Base-by-base conservation (phyloP, 1,140 invertebrate species). In the Gonatopus flavifemur region DNA sequence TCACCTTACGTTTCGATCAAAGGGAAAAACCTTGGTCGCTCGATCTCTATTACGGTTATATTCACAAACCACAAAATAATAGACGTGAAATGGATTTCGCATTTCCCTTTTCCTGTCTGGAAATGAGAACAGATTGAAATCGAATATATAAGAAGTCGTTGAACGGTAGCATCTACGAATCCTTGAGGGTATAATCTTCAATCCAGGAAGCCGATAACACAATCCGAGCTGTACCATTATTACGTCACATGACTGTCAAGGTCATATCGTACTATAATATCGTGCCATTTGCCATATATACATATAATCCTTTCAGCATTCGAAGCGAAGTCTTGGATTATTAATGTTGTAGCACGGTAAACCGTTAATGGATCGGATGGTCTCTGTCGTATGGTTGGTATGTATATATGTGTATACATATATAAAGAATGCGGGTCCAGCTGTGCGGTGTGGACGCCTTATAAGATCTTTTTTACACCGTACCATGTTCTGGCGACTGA, bases 341-440 rank as follows among this genome's bases (percentile, higher is more conserved):
- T 65, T 64, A 64, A 65, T 65, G 62, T 62, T 64, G 24, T 13
- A 7, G 9, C 54, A 50, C 55, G 55, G 52, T 52, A 44, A 58
- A 32, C 57, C 53, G 52, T 64, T 64, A 65, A 64, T 64, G 63
- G 62, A 64, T 65, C 62, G 52, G 62, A 22, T n/a, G 52, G 43
- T 46, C 55, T 56, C 47, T 54, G 60, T 61, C 57, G 55, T 48
- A 47, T 52, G 32, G 50, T 46, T 51, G 53, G 57, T 57, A 57
- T 52, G 51, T 49, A n/a, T n/a, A n/a, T n/a, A n/a, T n/a, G n/a
- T n/a, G n/a, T n/a, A n/a, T n/a, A n/a, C n/a, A n/a, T n/a, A n/a
- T n/a, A n/a, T n/a, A n/a, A n/a, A 59, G 57, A 61, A 62, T 64
- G 65, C 63, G 59, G 62, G 62, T 69, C 66, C 67, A 68, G 62